phyloP scores from a whole-genome alignment of 2,888 invertebrate genomes.

The Erannis defoliaria region DNA sequence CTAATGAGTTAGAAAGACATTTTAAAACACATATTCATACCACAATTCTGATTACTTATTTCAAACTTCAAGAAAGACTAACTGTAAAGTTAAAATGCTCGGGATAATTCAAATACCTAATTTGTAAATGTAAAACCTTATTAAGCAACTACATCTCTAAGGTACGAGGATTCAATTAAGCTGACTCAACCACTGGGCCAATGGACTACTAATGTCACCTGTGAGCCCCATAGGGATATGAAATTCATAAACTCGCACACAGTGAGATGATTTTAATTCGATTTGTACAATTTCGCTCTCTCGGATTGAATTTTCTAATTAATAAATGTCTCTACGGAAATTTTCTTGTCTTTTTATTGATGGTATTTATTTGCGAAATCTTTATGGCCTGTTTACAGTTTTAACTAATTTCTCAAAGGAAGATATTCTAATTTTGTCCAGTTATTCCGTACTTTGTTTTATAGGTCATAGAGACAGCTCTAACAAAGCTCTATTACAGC shows the following conservation, averaged over 20 bases:
- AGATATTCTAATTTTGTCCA: no score
- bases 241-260: slow-evolving; percentile 44
- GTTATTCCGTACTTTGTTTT: no score
- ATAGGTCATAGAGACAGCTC: no score
- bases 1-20: no score
- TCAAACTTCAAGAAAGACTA: background rate
- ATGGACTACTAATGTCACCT: slow-evolving; percentile 41
- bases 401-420: no score
- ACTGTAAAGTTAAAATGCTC: slow-evolving; percentile 1
- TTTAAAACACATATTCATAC: no score
- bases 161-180: slow-evolving; percentile 34
- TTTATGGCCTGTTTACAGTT: no score
- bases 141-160: slow-evolving; percentile 31
- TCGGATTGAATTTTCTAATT: slow-evolving; percentile 34
- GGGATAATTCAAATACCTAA: slow-evolving; percentile 14
- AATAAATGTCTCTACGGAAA: slow-evolving; percentile 16
- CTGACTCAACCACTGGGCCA: slow-evolving; percentile 20
- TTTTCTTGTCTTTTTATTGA: background rate
- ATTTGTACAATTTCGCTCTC: slow-evolving; percentile 43
- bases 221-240: slow-evolving; percentile 42
- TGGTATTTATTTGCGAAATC: no score
- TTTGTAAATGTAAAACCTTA: slow-evolving; percentile 27
- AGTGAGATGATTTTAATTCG: slow-evolving; percentile 44
- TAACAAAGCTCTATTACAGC: no score
- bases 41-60: no score